Conservation (phyloP, 2,113 vertebrate species). For the Sphyrna mokarran region DNA sequence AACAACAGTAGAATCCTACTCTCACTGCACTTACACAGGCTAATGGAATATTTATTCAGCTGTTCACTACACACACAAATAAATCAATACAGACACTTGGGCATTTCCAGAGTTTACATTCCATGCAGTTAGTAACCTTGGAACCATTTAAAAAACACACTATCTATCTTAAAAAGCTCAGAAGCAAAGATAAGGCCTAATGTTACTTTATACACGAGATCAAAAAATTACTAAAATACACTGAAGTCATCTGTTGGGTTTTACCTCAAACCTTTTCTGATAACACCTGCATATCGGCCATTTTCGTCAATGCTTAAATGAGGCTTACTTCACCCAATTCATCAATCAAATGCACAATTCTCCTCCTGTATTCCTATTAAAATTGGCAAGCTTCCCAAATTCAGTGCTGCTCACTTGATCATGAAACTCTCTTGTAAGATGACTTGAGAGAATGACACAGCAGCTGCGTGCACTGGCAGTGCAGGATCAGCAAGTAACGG, state of each 20-base stretch:
- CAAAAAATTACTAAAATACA: not conserved
- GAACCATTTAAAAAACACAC: not conserved
- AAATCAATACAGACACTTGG: not conserved
- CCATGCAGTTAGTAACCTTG: not conserved
- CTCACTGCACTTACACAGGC: not conserved
- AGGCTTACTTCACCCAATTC: not conserved
- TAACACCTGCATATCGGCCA: not conserved
- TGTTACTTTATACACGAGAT: not conserved
- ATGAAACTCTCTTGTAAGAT: not conserved
- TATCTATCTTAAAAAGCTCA: not conserved
- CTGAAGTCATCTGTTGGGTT: not conserved
- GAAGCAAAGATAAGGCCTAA: not conserved
- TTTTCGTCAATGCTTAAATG: not conserved
- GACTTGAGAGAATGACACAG: not conserved
- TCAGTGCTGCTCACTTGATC: not conserved
- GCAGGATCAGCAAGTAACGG: not conserved
- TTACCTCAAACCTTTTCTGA: not conserved
- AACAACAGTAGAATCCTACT: not conserved
- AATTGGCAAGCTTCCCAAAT: not conserved
- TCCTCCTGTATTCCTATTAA: not conserved
- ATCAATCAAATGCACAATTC: not conserved
- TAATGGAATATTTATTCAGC: constrained; percentile 24
- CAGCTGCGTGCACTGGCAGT: not conserved
- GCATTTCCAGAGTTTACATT: not conserved
- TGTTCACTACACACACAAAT: not conserved